Conservation (phyloP, 2,888 invertebrate species). For the Apodemia mormo region DNA sequence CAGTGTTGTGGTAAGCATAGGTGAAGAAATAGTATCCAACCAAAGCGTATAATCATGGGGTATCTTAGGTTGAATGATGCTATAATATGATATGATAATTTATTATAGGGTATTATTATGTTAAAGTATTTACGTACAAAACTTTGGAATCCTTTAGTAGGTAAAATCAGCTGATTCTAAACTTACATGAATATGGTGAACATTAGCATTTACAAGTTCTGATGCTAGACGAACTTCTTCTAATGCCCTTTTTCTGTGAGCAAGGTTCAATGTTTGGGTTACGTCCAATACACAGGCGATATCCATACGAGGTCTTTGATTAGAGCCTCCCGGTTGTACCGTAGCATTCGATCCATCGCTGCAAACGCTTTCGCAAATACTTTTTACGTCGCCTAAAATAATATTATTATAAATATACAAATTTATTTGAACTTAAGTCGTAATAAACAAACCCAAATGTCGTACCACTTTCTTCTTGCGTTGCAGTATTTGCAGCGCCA, state of each 20-base stretch:
- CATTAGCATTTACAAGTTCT: conserved; percentile 88
- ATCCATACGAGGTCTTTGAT: conserved; percentile 88
- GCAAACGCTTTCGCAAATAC: conserved; percentile 78
- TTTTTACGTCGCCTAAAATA: conserved; percentile 71
- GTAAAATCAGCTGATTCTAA: background rate
- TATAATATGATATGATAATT: too few species aligned
- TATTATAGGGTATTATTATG: background rate
- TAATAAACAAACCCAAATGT: conserved; percentile 38
- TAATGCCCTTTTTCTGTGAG: conserved; percentile 89
- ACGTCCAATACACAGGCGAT: conserved; percentile 94
- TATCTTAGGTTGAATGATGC: too few species aligned
- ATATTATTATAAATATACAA: conserved; percentile 24
- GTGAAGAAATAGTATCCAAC: too few species aligned
- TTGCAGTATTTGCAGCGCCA: conserved; percentile 64
- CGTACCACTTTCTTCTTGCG: conserved; percentile 71
- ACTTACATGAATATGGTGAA: conserved; percentile 91
- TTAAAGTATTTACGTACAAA: background rate
- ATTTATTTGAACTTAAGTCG: conserved; percentile 31
- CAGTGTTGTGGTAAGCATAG: too few species aligned
- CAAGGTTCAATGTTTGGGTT: conserved; percentile 86
- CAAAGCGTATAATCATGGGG: too few species aligned
- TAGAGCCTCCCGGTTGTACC: conserved; percentile 64
- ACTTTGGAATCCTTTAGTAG: background rate
- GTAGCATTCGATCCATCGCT: conserved; percentile 79
- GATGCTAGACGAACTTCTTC: conserved; percentile 93